Conservation (phyloP, 2,888 invertebrate species). For the Capitulum mitella region DNA sequence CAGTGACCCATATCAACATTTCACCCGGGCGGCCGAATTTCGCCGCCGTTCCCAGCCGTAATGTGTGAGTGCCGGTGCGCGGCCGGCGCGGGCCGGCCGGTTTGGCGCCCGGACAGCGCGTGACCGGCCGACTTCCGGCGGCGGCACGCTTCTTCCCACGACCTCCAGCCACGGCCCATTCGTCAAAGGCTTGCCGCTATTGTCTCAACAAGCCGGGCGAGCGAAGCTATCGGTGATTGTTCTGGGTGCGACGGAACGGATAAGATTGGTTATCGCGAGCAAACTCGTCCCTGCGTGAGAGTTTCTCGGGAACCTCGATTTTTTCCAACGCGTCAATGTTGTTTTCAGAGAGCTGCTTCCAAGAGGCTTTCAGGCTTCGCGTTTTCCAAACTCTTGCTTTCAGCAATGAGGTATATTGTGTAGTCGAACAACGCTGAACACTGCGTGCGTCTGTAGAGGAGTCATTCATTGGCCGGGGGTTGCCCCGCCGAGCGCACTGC, state of each 20-base stretch:
- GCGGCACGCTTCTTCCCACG: background rate
- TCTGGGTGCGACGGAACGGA: background rate
- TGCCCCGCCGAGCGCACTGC: background rate
- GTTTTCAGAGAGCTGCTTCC: too few species aligned
- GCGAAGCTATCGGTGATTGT: background rate
- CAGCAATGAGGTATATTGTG: too few species aligned
- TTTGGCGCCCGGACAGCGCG: background rate
- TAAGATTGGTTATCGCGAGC: background rate
- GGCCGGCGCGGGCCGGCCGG: background rate
- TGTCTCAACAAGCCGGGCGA: background rate
- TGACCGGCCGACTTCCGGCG: background rate
- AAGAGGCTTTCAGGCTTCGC: too few species aligned
- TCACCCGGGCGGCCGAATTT: background rate
- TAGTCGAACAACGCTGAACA: too few species aligned
- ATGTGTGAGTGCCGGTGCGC: conserved; percentile 17
- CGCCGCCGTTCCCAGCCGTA: background rate
- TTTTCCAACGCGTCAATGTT: too few species aligned
- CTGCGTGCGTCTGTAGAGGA: too few species aligned
- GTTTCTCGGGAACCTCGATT: too few species aligned
- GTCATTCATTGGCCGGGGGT: background rate
- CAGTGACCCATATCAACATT: conserved; percentile 25
- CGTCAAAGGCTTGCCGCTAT: background rate
- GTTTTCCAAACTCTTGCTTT: too few species aligned
- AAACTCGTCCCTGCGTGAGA: too few species aligned
- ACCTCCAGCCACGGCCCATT: background rate